Evolutionary conservation across 2,888 invertebrate species (phyloP).

Genomic region (Apomyelois bistriatella): DNA sequence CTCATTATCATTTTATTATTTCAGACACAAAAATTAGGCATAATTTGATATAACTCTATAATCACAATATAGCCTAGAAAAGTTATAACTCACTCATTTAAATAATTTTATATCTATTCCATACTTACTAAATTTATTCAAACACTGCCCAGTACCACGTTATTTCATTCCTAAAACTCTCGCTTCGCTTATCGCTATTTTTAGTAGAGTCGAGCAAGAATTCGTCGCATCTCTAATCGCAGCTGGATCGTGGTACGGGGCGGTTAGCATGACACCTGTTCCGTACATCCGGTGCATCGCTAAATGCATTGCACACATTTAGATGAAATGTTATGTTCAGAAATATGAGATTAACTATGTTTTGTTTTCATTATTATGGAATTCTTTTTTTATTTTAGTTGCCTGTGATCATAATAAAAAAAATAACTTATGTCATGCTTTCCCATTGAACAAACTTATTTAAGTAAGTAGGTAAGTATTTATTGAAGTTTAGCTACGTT

Average conservation of each 20-base stretch:
- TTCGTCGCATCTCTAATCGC: constrained; percentile 15
- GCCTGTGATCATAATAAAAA: too few relatives aligned
- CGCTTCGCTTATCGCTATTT: too few relatives aligned
- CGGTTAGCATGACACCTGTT: constrained; percentile 52
- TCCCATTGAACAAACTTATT: too few relatives aligned
- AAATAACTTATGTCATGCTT: too few relatives aligned
- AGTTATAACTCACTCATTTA: too few relatives aligned
- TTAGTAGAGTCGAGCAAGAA: not conserved
- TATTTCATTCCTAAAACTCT: not conserved
- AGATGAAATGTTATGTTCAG: constrained; percentile 6
- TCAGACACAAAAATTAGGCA: too few relatives aligned
- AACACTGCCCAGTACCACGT: not conserved
- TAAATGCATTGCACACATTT: constrained; percentile 19
- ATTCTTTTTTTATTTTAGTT: not conserved
- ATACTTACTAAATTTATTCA: not conserved
- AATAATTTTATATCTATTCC: too few relatives aligned
- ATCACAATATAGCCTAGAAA: too few relatives aligned
- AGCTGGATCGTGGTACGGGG: constrained; percentile 31
- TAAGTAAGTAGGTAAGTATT: too few relatives aligned
- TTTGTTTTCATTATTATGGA: not conserved
- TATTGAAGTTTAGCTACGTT: too few relatives aligned
- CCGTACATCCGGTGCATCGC: constrained; percentile 41
- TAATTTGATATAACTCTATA: too few relatives aligned
- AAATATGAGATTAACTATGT: not conserved
- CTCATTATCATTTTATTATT: too few relatives aligned